Base-by-base conservation (phyloP, 2,113 vertebrate species). In the Maccullochella peelii region DNA sequence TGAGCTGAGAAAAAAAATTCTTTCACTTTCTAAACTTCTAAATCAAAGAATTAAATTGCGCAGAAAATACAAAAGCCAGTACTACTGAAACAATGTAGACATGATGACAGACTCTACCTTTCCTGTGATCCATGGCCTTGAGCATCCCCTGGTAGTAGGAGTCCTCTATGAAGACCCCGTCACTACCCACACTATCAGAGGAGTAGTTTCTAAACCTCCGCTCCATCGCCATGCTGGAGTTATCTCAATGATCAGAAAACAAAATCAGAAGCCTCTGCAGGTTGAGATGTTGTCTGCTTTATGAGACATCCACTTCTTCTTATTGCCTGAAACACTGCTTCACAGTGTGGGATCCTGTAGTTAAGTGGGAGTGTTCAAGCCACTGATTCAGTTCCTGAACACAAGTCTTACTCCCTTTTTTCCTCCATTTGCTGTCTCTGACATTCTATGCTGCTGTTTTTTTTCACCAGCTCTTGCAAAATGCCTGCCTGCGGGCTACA, bases 101-200 rank as follows among this genome's bases (percentile, higher is more conserved):
- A 47, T 14, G 15, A 8, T 0, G 6, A 2, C 2, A 8, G 4
- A 67, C 63, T 76, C 90, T 95, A 95, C 95, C 95, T 95, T 95
- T 96, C 82, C 88, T 94, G 91, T 67, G 30, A 11, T 93, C 93
- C 73, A 58, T 92, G 77, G 92, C 50, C 62, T 6, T 91, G 38
- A 96, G 94, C 82, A 84, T 77, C 36, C 90, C 91, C 70, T 95
- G 93, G 76, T 91, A 93, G 70, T 55, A 77, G 36, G 79, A 47
- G 10, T 95, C 94, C 25, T 95, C 94, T 42, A 90, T 42, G 76
- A 95, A 96, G 73, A 95, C 94, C 40, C 63, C 59, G 16, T 95
- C 95, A 79, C 94, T 95, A 6, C 92, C 75, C 77, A 88, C 18
- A 11, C 94, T 95, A 83, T 95, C 94, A 10, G 93, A 90, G 5